Evolutionary conservation across 1,140 invertebrate species (phyloP).

Genomic region (Teleopsis dalmanni): DNA sequence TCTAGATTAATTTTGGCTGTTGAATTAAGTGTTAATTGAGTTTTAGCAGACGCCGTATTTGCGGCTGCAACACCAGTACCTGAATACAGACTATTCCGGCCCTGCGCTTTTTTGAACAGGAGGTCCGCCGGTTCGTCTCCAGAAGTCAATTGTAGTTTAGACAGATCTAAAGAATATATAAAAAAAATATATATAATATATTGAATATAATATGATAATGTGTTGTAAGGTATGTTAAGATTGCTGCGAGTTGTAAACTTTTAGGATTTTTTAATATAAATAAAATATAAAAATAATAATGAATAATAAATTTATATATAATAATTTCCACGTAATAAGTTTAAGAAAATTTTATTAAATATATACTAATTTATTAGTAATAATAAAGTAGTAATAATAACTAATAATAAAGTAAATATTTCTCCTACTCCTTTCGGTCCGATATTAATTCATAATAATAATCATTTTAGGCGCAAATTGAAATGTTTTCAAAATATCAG

Average conservation of each 20-base stretch:
- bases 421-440: too few relatives aligned
- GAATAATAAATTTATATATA: too few relatives aligned
- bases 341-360: too few relatives aligned
- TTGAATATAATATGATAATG: background rate
- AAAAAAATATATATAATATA: background rate
- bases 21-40: slow-evolving; percentile 35
- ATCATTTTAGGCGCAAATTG: too few relatives aligned
- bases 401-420: too few relatives aligned
- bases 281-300: too few relatives aligned
- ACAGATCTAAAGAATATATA: slow-evolving; percentile 49
- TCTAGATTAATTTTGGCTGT: slow-evolving; percentile 45
- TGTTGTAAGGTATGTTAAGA: background rate
- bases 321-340: too few relatives aligned
- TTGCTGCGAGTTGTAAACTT: background rate
- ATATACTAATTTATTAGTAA: too few relatives aligned
- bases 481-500: too few relatives aligned
- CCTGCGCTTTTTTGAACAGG: slow-evolving; percentile 47
- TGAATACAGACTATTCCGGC: slow-evolving; percentile 44
- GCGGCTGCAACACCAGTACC: slow-evolving; percentile 42
- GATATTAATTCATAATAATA: too few relatives aligned
- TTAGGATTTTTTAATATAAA: too few relatives aligned
- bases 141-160: slow-evolving; percentile 54
- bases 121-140: slow-evolving; percentile 46
- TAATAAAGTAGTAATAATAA: too few relatives aligned
- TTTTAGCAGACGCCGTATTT: slow-evolving; percentile 20